Evolutionary conservation across 2,888 invertebrate species (phyloP), one percentile per base, ranked within the genome.

Genomic region (Didymodactylos carnosus): DNA sequence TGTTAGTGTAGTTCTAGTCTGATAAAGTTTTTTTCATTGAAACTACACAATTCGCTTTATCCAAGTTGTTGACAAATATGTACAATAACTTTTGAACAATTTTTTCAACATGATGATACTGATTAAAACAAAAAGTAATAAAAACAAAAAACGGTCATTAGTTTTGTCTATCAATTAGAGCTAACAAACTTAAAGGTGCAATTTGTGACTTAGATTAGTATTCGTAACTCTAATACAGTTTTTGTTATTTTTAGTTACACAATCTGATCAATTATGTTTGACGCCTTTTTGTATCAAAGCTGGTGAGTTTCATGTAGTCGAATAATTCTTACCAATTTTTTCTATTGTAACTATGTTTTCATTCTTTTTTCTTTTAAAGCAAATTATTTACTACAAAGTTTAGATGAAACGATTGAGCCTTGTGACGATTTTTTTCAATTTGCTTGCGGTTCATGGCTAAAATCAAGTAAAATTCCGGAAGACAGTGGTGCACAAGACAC

Each of bases 371-470:
- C 29, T 72, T 7, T 13, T 51, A 39, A 39, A 72, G 51, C 73
- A 19, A 53, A 41, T 40, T 39, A 35, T 39, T 73, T 70, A 62
- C 35, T 49, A 14, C 72, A 73, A 39, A 73, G 35, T 23, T 25
- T 70, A 23, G 70, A 49, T 39, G 70, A 46, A 39, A 72, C 39
- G 16, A 19, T 41, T 25, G 14, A 70, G 25, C 49, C 70, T 10
- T 62, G 72, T 35, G 75, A 72, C 14, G 46, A 75, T 35, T 75
- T 75, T 27, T 69, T 62, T 51, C 4, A 69, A 40, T 75, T 75
- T 46, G 43, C 69, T 5, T 75, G 75, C 51, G 75, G 75, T 16
- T 72, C 53, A n/a, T 75, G 71, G 43, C 35, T 75, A 25, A 72
- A 49, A 39, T 49, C 35, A 13, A 41, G 43, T 29, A 41, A 69